phyloP scores from a whole-genome alignment of 2,797 vertebrate genomes.

The Dromococcyx pavoninus region DNA sequence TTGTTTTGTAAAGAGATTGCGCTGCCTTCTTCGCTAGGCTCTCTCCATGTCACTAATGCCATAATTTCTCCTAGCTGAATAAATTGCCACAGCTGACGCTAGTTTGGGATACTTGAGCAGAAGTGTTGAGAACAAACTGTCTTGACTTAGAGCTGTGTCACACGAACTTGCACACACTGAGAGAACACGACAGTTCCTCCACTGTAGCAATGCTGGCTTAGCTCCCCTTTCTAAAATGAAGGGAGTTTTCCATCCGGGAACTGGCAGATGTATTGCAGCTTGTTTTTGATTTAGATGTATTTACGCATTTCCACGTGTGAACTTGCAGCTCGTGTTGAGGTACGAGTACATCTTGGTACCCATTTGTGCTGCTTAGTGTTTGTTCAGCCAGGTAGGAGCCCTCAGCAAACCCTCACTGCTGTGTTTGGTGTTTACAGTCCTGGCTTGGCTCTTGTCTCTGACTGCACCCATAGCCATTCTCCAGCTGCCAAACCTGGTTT shows the following conservation, averaged over 20 bases:
- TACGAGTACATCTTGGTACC: neutral
- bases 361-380: neutral
- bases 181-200: neutral
- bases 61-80: neutral
- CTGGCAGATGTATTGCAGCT: neutral
- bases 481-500: neutral
- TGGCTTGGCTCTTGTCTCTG: neutral
- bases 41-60: neutral
- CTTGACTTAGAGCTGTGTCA: neutral
- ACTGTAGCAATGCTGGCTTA: neutral
- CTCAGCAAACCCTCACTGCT: neutral
- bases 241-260: neutral
- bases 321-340: neutral
- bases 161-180: neutral
- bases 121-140: neutral
- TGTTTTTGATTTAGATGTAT: neutral
- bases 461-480: neutral
- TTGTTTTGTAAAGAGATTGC: neutral
- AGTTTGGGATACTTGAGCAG: neutral
- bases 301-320: neutral
- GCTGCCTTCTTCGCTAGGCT: neutral
- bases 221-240: neutral
- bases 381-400: neutral
- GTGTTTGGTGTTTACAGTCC: neutral
- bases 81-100: neutral